A percentile compares a stretch with the other conserved stretches of the same genome.
phyloP scores from a whole-genome alignment of 2,888 invertebrate species.

The Acleris holmiana region DNA sequence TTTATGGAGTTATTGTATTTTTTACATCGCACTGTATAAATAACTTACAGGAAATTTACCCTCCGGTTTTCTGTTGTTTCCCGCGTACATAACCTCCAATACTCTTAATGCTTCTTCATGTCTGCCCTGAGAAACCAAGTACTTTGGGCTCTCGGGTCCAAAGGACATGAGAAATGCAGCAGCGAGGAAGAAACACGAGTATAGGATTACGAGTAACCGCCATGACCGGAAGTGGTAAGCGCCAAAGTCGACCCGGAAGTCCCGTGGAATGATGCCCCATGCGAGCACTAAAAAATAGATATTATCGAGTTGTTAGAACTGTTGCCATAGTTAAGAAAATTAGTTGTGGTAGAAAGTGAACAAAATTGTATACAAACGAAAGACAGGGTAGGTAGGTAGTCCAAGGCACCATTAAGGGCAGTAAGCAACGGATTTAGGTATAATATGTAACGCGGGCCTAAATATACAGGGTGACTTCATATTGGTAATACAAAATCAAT shows the following conservation, averaged over 20 bases:
- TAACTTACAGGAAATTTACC: slow-evolving; percentile 78
- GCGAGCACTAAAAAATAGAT: slow-evolving; percentile 81
- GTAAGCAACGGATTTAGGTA: too few species aligned
- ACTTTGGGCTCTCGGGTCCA: slow-evolving; percentile 92
- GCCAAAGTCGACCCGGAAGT: slow-evolving; percentile 73
- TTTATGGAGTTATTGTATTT: too few species aligned
- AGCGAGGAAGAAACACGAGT: slow-evolving; percentile 85
- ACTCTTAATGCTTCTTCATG: slow-evolving; percentile 86
- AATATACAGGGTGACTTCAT: too few species aligned
- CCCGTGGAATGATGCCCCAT: slow-evolving; percentile 87
- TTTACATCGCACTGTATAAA: too few species aligned
- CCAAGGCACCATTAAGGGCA: too few species aligned
- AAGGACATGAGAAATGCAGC: slow-evolving; percentile 80
- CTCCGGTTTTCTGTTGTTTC: slow-evolving; percentile 64
- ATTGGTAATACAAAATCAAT: too few species aligned
- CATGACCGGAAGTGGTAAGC: slow-evolving; percentile 87
- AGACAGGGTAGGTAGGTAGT: too few species aligned
- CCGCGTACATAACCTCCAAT: slow-evolving; percentile 84
- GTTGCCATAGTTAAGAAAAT: too few species aligned
- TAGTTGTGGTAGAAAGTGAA: too few species aligned
- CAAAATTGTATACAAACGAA: too few species aligned
- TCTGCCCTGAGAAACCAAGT: slow-evolving; percentile 86
- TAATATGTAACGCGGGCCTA: too few species aligned
- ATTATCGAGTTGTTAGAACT: too few species aligned
- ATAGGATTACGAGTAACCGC: slow-evolving; percentile 87